Conservation (phyloP, 1,140 invertebrate species). For the Globodera ellingtonae region DNA sequence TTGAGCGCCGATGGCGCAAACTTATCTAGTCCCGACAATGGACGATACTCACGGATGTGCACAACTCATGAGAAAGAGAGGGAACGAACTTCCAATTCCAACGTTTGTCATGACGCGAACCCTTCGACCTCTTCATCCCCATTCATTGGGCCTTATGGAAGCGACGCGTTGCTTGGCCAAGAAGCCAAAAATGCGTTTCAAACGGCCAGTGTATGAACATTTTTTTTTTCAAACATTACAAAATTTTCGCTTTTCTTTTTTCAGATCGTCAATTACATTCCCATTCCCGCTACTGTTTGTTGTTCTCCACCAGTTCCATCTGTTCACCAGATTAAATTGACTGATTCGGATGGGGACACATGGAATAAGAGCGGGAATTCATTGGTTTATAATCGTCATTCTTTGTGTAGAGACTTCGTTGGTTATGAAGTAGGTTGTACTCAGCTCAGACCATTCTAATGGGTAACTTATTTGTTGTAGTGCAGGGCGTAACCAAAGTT, state of each 20-base stretch:
- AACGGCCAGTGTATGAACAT: not conserved
- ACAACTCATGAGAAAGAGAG: not conserved
- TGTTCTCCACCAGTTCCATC: not conserved
- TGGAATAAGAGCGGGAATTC: not conserved
- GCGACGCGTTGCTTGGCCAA: not conserved
- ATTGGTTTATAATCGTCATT: not conserved
- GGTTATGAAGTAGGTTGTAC: not conserved
- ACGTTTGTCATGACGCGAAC: not conserved
- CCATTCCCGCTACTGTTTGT: not conserved
- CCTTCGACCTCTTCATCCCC: not conserved
- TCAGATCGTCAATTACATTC: not conserved
- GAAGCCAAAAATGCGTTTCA: not conserved
- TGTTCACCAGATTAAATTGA: not conserved
- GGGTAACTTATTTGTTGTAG: too few species aligned
- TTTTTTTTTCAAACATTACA: too few species aligned
- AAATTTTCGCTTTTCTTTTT: not conserved
- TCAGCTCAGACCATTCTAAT: too few species aligned
- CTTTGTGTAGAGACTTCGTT: not conserved
- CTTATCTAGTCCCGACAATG: not conserved
- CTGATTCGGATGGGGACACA: not conserved
- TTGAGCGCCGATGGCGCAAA: slow-evolving; percentile 5
- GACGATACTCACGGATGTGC: not conserved
- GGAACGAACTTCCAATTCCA: not conserved
- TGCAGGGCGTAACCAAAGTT: too few species aligned
- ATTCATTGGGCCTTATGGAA: not conserved